phyloP scores from a whole-genome alignment of 2,797 vertebrate species.

The Coilia nasus region DNA sequence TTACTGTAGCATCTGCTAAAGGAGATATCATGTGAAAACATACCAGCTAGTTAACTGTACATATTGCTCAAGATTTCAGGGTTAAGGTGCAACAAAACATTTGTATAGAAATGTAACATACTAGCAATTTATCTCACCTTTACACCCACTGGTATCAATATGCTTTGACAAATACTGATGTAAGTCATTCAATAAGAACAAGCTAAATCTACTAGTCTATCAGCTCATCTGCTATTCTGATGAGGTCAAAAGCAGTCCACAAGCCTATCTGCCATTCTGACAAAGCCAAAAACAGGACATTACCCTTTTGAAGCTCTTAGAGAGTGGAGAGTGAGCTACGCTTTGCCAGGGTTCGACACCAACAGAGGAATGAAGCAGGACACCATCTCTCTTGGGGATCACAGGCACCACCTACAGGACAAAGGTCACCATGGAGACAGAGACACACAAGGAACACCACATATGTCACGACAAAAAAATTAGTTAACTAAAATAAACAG shows the following conservation, averaged over 20 bases:
- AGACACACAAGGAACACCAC: neutral
- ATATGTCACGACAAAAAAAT: neutral
- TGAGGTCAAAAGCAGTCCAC: neutral
- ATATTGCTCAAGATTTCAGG: no score
- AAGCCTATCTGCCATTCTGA: neutral
- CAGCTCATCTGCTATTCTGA: no score
- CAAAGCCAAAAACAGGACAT: slow-evolving; percentile 17
- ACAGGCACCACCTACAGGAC: slow-evolving; percentile 45
- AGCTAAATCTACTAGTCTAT: no score
- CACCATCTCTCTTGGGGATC: slow-evolving; percentile 50
- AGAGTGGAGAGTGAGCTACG: slow-evolving; percentile 77
- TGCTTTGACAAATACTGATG: no score
- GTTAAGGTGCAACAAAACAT: no score
- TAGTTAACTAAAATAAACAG: neutral
- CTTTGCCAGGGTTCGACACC: slow-evolving; percentile 70
- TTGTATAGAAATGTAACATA: no score
- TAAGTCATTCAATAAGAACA: no score
- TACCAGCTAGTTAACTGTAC: no score
- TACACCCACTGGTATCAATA: no score
- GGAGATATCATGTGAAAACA: no score
- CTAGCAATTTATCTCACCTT: no score
- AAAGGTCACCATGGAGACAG: neutral
- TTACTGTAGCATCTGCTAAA: no score
- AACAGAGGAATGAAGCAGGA: slow-evolving; percentile 67
- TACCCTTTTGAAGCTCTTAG: slow-evolving; percentile 81